These are phyloP conservation scores for Dryocosmus kuriphilus DNA, from an alignment of 2,888 invertebrate genomes.

Conservation along the genomic window DNA sequence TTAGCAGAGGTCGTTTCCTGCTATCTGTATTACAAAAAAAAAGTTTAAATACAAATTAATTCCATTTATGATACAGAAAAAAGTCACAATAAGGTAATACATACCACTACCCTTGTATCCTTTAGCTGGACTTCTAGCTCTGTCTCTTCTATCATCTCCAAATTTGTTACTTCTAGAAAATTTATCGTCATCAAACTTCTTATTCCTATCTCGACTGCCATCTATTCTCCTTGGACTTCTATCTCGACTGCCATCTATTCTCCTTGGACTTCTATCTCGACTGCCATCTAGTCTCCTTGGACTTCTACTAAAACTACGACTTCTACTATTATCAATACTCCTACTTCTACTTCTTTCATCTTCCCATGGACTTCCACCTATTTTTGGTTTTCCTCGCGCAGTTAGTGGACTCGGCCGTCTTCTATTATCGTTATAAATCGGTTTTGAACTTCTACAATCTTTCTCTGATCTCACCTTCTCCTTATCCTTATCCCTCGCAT, in stretches of 20 bases:
- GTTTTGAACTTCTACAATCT: slow-evolving; percentile 51
- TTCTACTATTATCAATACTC: slow-evolving; percentile 69
- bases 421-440: slow-evolving; percentile 58
- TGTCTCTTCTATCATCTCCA: slow-evolving; percentile 66
- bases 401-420: slow-evolving; percentile 63
- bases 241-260: slow-evolving; percentile 63
- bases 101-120: slow-evolving; percentile 49
- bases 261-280: slow-evolving; percentile 62
- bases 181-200: slow-evolving; percentile 62
- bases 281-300: slow-evolving; percentile 67
- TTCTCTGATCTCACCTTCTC: slow-evolving; percentile 46
- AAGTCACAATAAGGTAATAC: slow-evolving; percentile 27
- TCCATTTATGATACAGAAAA: neutral
- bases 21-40: slow-evolving; percentile 53
- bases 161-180: slow-evolving; percentile 53
- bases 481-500: slow-evolving; percentile 55
- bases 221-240: slow-evolving; percentile 66
- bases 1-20: slow-evolving; percentile 55
- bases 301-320: slow-evolving; percentile 70
- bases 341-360: slow-evolving; percentile 65
- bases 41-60: slow-evolving; percentile 41
- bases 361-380: slow-evolving; percentile 69
- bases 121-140: slow-evolving; percentile 67
- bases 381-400: slow-evolving; percentile 57
- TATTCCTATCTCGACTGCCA: slow-evolving; percentile 59